Evolutionary conservation across 2,888 invertebrate genomes (phyloP), one percentile per base, ranked within the genome.

Genomic region (Meteorus colon): DNA sequence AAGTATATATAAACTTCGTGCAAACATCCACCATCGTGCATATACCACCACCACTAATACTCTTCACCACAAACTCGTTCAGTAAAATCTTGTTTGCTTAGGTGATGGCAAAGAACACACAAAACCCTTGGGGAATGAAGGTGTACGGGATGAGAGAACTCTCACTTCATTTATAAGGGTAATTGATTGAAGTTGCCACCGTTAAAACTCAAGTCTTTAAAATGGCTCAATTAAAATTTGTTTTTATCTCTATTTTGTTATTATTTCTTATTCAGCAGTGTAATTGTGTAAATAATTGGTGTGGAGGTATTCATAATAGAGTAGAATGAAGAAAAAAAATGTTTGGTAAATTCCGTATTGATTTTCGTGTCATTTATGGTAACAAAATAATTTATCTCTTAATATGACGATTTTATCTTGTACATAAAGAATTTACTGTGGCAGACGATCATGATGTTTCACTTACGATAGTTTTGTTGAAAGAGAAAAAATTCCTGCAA

Each of bases 41-140:
- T 48, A 45, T 29, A 31, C 41, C 45, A 45, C 19, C 41, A 19
- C n/a, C 60, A 62, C 60, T 62, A 62, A 10, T 63, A 63, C 63
- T n/a, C 27, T 8, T 62, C 29, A 24, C 62, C 45, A 27, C 29
- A 73, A 63, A 34, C 51, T 65, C 73, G 27, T 73, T 48, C 51
- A 73, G 37, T 37, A 29, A 73, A 73, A 65, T 73, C 66, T 65
- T 73, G 73, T 73, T 66, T 73, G 73, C 66, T 66, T 73, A 73
- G 73, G 66, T 24, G 55, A 63, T 34, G n/a, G 31, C 31, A 63
- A 34, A 63, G 34, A 16, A n/a, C 34, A 63, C 16, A 63, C 31
- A 62, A 19, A 14, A 31, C 31, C 16, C 27, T 29, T 31, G 27
- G 27, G 27, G 60, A 19, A 62, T 31, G 27, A 14, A 29, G 19